Evolutionary conservation across 1,140 invertebrate species (phyloP).

Genomic region (Sinella curviseta): DNA sequence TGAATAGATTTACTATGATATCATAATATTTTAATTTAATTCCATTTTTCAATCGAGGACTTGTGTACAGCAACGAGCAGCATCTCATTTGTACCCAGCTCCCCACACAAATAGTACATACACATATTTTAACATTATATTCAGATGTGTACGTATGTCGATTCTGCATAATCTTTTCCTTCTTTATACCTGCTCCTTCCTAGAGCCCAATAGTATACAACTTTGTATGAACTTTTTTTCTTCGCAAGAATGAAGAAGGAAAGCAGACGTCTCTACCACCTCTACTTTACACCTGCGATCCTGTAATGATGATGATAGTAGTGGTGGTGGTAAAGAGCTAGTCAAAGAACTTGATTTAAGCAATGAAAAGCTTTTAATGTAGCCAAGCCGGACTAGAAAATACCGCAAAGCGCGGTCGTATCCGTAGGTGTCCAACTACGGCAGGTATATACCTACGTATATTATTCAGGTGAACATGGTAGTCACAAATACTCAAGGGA

Average conservation of each 20-base stretch:
- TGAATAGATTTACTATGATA: background rate
- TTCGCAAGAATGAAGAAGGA: background rate
- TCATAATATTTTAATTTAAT: background rate
- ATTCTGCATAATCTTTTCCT: background rate
- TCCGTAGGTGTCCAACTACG: too few relatives aligned
- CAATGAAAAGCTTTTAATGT: too few relatives aligned
- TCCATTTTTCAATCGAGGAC: background rate
- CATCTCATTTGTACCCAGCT: background rate
- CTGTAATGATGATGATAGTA: slow-evolving; percentile 2
- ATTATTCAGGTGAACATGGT: too few relatives aligned
- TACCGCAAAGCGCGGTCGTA: too few relatives aligned
- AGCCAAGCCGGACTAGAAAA: too few relatives aligned
- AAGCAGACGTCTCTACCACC: too few relatives aligned
- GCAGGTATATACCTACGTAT: too few relatives aligned
- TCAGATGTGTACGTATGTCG: background rate
- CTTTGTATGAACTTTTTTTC: background rate
- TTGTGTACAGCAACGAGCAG: too few relatives aligned
- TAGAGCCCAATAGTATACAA: background rate
- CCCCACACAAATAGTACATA: background rate
- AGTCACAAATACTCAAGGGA: too few relatives aligned
- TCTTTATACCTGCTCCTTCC: background rate
- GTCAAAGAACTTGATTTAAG: slow-evolving; percentile 2
- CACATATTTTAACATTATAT: background rate
- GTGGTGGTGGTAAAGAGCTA: background rate
- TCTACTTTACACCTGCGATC: slow-evolving; percentile 12